Evolutionary conservation across 2,888 invertebrate genomes (phyloP), one percentile per base, ranked within the genome.

Genomic region (Sepiola atlantica): DNA sequence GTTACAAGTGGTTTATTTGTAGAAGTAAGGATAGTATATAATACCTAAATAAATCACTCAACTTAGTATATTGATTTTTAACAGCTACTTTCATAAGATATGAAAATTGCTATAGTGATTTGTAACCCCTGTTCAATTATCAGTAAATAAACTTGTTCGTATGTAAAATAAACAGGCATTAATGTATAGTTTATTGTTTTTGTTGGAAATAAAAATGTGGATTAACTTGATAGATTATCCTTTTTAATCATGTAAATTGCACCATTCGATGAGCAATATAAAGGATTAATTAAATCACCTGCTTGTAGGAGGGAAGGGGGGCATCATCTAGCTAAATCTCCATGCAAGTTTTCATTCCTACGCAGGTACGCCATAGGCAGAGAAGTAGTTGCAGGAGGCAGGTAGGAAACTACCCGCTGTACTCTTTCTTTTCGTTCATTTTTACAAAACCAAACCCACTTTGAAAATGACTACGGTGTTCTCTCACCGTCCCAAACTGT

Each of bases 371-470:
- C 14, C n/a, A 77, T 0, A 77, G 14, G n/a, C 32, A 77, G 77
- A 77, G 77, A 12, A 77, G 77, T 16, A 77, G 77, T 18, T n/a
- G 77, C n/a, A 77, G 16, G 14, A n/a, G n/a, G n/a, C 77, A 77
- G 77, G 61, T 61, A 28, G 28, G n/a, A n/a, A 16, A n/a, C n/a
- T 32, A 77, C 16, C n/a, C n/a, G 77, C 77, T n/a, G n/a, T 77
- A 77, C 77, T 77, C 77, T 77, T 14, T 77, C 77, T 77, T 77
- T 77, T 77, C 77, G 77, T 77, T 77, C 77, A 77, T 77, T 77
- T 45, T 77, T 77, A 32, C 77, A 32, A n/a, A 77, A 18, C n/a
- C 14, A 32, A 45, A 45, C 45, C 45, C 16, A 77, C 32, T 77
- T 32, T 2, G n/a, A 12, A 28, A n/a, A 77, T 32, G 77, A 16